A percentile compares a stretch with the other conserved stretches of the same genome.
Evolutionary conservation across 1,140 invertebrate genomes (phyloP).

Genomic region (Drosophila pseudoananassae): DNA sequence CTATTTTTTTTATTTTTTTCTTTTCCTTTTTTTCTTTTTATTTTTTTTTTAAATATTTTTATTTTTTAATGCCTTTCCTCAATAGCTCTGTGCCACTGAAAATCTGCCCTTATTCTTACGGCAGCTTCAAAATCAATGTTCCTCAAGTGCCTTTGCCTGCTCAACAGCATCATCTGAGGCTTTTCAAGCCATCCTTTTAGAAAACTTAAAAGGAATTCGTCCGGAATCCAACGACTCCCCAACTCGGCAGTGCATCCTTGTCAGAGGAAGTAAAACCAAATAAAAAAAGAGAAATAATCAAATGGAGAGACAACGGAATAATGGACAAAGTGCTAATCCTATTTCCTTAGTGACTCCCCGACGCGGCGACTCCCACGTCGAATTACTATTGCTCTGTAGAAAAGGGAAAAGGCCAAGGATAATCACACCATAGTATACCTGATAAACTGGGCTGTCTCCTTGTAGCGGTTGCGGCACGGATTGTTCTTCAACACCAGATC

Average conservation of each 20-base stretch:
- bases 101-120: neutral
- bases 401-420: slow-evolving; percentile 11
- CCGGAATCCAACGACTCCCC: slow-evolving; percentile 6
- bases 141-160: slow-evolving; percentile 48
- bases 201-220: neutral
- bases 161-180: slow-evolving; percentile 13
- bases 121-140: slow-evolving; percentile 4
- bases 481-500: slow-evolving; percentile 93
- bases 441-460: slow-evolving; percentile 91
- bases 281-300: slow-evolving; percentile 1
- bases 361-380: slow-evolving; percentile 53
- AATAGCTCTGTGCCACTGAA: slow-evolving; percentile 17
- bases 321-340: slow-evolving; percentile 36
- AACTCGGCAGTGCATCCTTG: slow-evolving; percentile 7
- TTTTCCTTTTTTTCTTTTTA: neutral
- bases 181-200: neutral
- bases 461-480: slow-evolving; percentile 91
- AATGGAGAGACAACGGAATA: slow-evolving; percentile 38
- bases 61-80: slow-evolving; percentile 6
- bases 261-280: slow-evolving; percentile 2
- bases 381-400: slow-evolving; percentile 11
- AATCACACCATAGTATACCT: slow-evolving; percentile 88
- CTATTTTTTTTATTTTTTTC: neutral
- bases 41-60: slow-evolving; percentile 4
- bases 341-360: slow-evolving; percentile 38